A percentile compares a stretch with the other conserved stretches of the same genome.
Evolutionary conservation across 2,888 invertebrate genomes (phyloP).

Genomic region (Chironomus tentans): DNA sequence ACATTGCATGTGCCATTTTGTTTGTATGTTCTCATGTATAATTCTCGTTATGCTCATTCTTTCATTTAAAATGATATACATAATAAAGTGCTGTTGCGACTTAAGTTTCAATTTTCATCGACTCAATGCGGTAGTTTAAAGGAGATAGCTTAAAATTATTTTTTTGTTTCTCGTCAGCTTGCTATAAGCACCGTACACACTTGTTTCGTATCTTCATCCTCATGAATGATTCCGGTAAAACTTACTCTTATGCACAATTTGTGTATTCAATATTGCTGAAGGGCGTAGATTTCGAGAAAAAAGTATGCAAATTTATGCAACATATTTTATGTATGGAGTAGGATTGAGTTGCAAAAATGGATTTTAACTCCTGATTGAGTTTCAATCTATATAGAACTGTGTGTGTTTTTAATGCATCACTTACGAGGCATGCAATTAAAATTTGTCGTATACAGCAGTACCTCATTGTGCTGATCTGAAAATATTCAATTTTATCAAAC

Average conservation of each 20-base stretch:
- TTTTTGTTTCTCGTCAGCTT: too few species aligned
- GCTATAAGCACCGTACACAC: neutral
- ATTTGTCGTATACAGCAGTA: too few species aligned
- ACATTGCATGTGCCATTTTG: neutral
- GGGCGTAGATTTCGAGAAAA: too few species aligned
- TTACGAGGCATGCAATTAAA: too few species aligned
- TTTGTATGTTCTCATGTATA: neutral
- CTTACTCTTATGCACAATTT: too few species aligned
- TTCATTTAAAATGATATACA: too few species aligned
- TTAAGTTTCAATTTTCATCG: conserved; percentile 16
- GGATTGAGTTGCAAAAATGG: neutral
- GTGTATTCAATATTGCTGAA: too few species aligned
- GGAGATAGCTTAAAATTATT: neutral
- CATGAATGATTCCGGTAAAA: neutral
- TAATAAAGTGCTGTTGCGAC: neutral
- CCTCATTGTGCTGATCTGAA: too few species aligned
- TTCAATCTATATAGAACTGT: too few species aligned
- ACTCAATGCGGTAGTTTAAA: neutral
- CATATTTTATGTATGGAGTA: neutral
- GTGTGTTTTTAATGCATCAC: too few species aligned
- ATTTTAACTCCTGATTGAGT: neutral
- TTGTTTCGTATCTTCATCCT: neutral
- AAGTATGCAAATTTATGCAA: neutral
- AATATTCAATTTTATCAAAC: too few species aligned
- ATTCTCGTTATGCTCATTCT: neutral